These are phyloP conservation scores for Haliclona indistincta DNA, from an alignment of 37 sponge, comb jelly and placozoan genomes.

Conservation along the genomic window DNA sequence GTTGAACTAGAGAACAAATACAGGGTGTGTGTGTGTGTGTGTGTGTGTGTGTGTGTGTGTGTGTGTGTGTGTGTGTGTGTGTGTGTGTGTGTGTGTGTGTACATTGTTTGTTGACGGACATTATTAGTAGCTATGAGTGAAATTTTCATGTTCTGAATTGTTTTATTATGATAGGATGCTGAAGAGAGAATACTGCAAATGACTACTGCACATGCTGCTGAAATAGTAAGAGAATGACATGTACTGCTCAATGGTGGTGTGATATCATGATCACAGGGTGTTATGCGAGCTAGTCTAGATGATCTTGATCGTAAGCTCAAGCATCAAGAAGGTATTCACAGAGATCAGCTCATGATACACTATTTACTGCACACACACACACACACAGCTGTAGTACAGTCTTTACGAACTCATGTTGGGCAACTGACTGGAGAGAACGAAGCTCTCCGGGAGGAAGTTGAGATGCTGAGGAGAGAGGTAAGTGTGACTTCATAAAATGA, in stretches of 20 bases:
- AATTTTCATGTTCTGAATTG: too few relatives aligned
- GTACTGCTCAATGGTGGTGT: not conserved
- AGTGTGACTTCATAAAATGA: not conserved
- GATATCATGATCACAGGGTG: conserved; percentile 14
- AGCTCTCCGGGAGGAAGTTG: conserved; percentile 46
- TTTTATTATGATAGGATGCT: conserved; percentile 18
- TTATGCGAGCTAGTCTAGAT: conserved; percentile 43
- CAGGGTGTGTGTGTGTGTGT: not conserved
- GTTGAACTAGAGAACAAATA: too few relatives aligned
- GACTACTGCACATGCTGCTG: conserved; percentile 56
- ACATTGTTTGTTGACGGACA: not conserved
- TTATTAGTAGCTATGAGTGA: not conserved
- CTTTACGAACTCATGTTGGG: conserved; percentile 32
- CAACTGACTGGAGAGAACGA: conserved; percentile 49
- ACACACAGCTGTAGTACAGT: not conserved
- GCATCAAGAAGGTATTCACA: conserved; percentile 47
- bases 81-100: not conserved
- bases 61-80: not conserved
- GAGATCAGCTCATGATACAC: not conserved
- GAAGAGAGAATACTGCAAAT: conserved; percentile 41
- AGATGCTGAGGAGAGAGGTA: conserved; percentile 42
- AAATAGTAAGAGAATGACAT: conserved; percentile 20
- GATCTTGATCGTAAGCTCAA: conserved; percentile 50
- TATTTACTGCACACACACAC: not conserved
- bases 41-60: conserved; percentile 31